Percentiles rank a stretch among this genome's conserved stretches.
phyloP scores from a whole-genome alignment of 2,797 vertebrate genomes.

The Malurus leucopterus region DNA sequence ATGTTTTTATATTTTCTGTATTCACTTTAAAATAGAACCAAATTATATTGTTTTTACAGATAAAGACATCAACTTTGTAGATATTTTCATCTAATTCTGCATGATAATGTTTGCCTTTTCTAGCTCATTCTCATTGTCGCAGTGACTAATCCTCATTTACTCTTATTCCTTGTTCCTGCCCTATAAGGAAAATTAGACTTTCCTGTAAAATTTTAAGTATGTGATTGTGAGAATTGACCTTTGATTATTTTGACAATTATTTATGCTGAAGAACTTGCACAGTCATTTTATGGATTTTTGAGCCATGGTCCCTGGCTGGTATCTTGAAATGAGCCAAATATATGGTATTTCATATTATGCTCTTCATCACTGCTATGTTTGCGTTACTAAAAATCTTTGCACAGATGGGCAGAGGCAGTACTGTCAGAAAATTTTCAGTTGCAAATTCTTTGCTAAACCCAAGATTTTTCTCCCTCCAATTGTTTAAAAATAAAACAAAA shows the following conservation, averaged over 20 bases:
- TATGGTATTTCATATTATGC: conserved; percentile 22
- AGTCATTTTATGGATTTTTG: conserved; percentile 16
- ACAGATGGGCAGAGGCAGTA: conserved; percentile 58
- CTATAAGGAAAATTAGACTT: neutral
- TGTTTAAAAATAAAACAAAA: conserved; percentile 61
- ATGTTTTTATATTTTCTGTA: conserved; percentile 30
- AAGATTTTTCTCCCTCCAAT: conserved; percentile 36
- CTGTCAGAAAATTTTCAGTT: conserved; percentile 56
- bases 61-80: conserved; percentile 8
- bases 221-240: neutral
- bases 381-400: conserved; percentile 39
- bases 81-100: conserved; percentile 27
- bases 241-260: neutral
- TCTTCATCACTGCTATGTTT: conserved; percentile 40
- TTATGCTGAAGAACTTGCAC: neutral
- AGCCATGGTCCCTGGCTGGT: neutral
- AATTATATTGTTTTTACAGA: neutral
- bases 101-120: conserved; percentile 44
- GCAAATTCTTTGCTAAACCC: conserved; percentile 44
- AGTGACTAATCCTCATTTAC: neutral
- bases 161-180: neutral
- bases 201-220: neutral
- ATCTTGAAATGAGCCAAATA: conserved; percentile 5
- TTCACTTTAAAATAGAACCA: neutral
- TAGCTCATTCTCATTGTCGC: neutral